phyloP scores from a whole-genome alignment of 2,113 vertebrate species.

The Gopherus evgoodei region DNA sequence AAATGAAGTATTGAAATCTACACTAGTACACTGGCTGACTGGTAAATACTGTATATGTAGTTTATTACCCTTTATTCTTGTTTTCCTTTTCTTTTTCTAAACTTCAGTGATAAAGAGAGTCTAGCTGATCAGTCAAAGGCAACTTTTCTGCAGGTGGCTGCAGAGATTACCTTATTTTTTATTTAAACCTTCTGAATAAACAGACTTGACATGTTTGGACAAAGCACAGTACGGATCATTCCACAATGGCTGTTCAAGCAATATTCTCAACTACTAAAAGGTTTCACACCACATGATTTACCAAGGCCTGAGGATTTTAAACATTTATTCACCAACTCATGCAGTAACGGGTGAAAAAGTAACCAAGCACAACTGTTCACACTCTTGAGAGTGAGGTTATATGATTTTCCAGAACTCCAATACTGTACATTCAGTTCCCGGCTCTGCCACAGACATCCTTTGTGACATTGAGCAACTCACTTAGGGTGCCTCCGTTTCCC shows the following conservation, averaged over 20 bases:
- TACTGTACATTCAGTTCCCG: background rate
- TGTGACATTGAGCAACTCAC: background rate
- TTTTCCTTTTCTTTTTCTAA: background rate
- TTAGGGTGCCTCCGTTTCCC: no score
- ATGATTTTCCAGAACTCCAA: background rate
- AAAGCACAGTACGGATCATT: background rate
- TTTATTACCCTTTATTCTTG: background rate
- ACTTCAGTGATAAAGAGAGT: background rate
- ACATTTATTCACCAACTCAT: background rate
- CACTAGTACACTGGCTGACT: background rate
- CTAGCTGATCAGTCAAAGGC: background rate
- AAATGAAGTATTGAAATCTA: constrained; percentile 17
- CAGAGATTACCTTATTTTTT: background rate
- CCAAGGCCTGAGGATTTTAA: background rate
- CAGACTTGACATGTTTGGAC: background rate
- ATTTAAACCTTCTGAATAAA: background rate
- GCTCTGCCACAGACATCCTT: background rate
- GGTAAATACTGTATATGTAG: background rate
- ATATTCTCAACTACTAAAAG: background rate
- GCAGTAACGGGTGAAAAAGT: background rate
- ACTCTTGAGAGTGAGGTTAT: background rate
- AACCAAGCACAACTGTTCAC: background rate
- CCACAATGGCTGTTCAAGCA: background rate
- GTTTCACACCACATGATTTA: background rate
- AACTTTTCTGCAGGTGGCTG: background rate